These are phyloP conservation scores for Epinotia ramella DNA, from an alignment of 2,888 invertebrate genomes.

Conservation along the genomic window DNA sequence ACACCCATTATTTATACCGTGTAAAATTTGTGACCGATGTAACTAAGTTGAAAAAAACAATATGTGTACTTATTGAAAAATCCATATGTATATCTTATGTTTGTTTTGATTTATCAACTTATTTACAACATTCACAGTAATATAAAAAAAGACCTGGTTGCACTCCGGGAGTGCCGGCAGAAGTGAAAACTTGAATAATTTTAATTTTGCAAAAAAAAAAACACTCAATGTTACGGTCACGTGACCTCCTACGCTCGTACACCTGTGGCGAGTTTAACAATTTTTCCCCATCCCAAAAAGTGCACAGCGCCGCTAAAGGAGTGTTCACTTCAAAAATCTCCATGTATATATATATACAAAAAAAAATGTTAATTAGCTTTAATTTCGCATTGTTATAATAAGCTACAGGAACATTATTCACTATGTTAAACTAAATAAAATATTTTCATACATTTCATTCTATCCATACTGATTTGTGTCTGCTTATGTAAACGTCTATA, in stretches of 20 bases:
- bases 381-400: conserved; percentile 7
- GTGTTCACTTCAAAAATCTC: too few species aligned
- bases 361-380: neutral
- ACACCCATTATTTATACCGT: too few species aligned
- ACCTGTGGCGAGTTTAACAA: too few species aligned
- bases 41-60: neutral
- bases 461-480: conserved; percentile 7
- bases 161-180: too few species aligned
- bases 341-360: neutral
- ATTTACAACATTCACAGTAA: neutral
- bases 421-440: conserved; percentile 32
- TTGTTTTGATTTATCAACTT: neutral
- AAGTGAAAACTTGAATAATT: too few species aligned
- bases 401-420: conserved; percentile 31
- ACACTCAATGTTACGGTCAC: too few species aligned
- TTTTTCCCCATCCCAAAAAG: too few species aligned
- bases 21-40: neutral
- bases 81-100: neutral
- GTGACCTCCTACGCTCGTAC: too few species aligned
- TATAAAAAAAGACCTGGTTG: too few species aligned
- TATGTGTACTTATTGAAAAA: neutral
- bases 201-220: too few species aligned
- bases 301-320: too few species aligned
- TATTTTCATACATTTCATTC: conserved; percentile 30
- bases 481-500: conserved; percentile 11